These are phyloP conservation scores for Lasioglossum marginatum DNA, from an alignment of 2,888 invertebrate genomes.

Conservation along the genomic window DNA sequence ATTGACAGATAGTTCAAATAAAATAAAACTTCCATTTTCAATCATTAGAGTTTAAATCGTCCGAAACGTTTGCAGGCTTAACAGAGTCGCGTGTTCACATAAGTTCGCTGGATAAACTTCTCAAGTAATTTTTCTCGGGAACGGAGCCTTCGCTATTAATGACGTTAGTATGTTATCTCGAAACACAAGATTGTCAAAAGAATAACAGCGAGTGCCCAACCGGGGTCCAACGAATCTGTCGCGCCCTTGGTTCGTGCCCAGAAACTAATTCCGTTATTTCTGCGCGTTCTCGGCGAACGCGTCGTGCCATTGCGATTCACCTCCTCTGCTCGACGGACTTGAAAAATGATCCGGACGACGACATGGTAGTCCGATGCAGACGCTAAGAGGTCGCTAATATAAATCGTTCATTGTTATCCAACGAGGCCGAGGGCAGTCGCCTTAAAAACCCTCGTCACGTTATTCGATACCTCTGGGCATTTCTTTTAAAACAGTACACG, in stretches of 20 bases:
- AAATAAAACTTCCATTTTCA: background rate
- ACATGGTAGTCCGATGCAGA: constrained; percentile 7
- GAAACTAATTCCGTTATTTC: background rate
- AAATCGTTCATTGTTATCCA: constrained; percentile 48
- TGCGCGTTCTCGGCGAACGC: background rate
- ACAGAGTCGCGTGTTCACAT: background rate
- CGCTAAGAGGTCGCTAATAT: constrained; percentile 30
- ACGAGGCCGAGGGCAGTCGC: constrained; percentile 34
- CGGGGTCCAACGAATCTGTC: background rate
- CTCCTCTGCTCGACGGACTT: background rate
- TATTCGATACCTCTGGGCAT: constrained; percentile 73
- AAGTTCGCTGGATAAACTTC: background rate
- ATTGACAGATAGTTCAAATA: background rate
- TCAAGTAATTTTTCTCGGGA: background rate
- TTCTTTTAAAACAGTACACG: constrained; percentile 34
- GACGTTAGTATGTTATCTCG: background rate
- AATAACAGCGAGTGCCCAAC: background rate
- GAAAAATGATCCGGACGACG: background rate
- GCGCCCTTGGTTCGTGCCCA: background rate
- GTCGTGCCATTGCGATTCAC: background rate
- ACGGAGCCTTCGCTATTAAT: background rate
- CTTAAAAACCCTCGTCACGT: constrained; percentile 76
- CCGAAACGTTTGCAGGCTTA: background rate
- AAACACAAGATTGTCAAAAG: background rate
- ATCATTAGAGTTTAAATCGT: background rate